Evolutionary conservation across 2,113 vertebrate genomes (phyloP), one percentile per base, ranked within the genome.

Genomic region (Melanerpes formicivorus): DNA sequence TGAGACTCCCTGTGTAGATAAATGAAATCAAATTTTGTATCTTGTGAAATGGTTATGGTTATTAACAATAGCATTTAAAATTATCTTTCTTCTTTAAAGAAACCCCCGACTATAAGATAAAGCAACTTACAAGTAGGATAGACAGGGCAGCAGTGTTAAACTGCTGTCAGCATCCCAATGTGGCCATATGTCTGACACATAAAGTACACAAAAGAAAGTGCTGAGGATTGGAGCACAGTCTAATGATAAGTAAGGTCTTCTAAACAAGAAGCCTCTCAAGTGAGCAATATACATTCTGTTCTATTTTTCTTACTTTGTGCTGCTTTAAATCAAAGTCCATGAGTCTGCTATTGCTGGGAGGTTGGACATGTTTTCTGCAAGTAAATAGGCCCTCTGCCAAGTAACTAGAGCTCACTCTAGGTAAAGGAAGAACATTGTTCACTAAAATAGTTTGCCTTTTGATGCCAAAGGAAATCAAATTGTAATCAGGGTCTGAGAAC

Each of bases 371-470:
- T 84, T 95, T 89, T 94, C 96, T 97, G 95, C 93, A 85, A 97
- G 94, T 72, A 95, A 93, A 88, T 77, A 80, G 96, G 96, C 94
- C 71, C 58, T 92, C 67, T 87, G 97, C 97, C 97, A 97, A 98
- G 96, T 92, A 97, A 93, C 95, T 90, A 84, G 95, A 96, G 94
- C 97, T 97, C 89, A 81, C 96, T 97, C 97, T 97, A 96, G 93
- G 87, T 97, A 97, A 96, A 98, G 98, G 98, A 99, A 98, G 98
- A 98, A 98, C 98, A 98, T 98, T 99, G 98, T 99, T 96, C 97
- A 97, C 98, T 94, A 98, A 98, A 99, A 99, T 99, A 98, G 98
- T 96, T 97, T 97, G 97, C 83, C 97, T 98, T 98, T 98, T 98
- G 97, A 98, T 98, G 98, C 97, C 97, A 95, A 95, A 98, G 98